Base-by-base conservation (phyloP, 2,888 invertebrate genomes). In the Nomada ruficornis region DNA sequence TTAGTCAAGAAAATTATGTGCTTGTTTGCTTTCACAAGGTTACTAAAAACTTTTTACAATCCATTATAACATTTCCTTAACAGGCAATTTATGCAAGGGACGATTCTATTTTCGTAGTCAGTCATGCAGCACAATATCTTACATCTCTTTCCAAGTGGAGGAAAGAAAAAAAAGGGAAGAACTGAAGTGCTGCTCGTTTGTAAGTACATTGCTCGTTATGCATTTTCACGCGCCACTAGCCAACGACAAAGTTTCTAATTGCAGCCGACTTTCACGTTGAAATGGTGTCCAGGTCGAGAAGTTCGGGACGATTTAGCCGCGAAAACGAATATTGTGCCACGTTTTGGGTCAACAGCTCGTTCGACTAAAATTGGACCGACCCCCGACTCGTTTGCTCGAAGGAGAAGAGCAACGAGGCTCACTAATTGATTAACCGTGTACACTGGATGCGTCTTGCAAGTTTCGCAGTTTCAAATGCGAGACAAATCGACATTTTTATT, bases 291-390 rank as follows among this genome's bases (percentile, higher is more conserved):
- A 47, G 76, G 65, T 76, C 77, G 77, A 54, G 60, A 36, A 55
- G 77, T 26, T 36, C 18, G 29, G 44, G 69, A 29, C 69, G 57
- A 62, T 52, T 62, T 65, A 20, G 29, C 42, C 44, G 20, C n/a
- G 54, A 20, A 42, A 42, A 42, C 44, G 69, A 77, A 44, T 64
- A 63, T 77, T 29, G 69, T 15, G 64, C 18, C 50, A 70, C 59
- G 52, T 77, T 79, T 62, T 64, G 78, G 79, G 79, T 79, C 77
- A 79, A 77, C 57, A 77, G 52, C 77, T 69, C 64, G 69, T 77
- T 70, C 59, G 52, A 26, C 59, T 47, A 59, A 59, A 64, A 64
- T 70, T 77, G 29, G 36, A 57, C 47, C 13, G 11, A 23, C 36
- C 23, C 36, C 20, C 2, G 36, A 26, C 74, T 44, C 60, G 68